Conservation (phyloP, 2,888 invertebrate genomes). For the Geophilus truncorum region DNA sequence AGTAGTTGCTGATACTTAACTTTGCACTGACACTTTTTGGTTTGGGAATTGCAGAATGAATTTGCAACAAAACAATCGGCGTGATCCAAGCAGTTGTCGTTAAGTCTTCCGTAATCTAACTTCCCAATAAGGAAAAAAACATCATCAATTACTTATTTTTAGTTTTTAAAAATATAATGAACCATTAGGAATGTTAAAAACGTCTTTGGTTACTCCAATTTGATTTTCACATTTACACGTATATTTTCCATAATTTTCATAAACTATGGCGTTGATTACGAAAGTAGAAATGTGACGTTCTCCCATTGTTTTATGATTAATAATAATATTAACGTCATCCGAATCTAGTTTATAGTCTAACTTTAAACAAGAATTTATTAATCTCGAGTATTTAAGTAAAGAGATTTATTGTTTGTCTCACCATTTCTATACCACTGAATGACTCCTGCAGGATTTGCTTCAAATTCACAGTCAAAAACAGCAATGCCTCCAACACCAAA, state of each 20-base stretch:
- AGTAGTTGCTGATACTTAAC: neutral
- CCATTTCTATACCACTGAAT: neutral
- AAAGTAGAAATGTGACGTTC: neutral
- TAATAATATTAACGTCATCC: neutral
- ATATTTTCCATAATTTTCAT: neutral
- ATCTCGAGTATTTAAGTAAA: too few species aligned
- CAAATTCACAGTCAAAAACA: neutral
- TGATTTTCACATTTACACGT: neutral
- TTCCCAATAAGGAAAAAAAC: neutral
- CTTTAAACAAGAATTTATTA: neutral
- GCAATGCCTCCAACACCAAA: neutral
- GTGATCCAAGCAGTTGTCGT: neutral
- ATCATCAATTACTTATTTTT: too few species aligned
- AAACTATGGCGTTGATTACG: neutral
- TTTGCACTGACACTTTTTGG: neutral
- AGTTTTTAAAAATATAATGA: neutral
- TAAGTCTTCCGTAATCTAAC: neutral
- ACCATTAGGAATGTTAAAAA: neutral
- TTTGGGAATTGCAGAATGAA: neutral
- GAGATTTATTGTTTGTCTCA: too few species aligned
- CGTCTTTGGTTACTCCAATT: neutral
- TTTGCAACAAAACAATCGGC: neutral
- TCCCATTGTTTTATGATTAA: neutral
- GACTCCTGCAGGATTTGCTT: neutral
- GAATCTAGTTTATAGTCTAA: neutral